Evolutionary conservation across 1,140 invertebrate species (phyloP), one percentile per base, ranked within the genome.

Genomic region (Neodiprion virginianus): DNA sequence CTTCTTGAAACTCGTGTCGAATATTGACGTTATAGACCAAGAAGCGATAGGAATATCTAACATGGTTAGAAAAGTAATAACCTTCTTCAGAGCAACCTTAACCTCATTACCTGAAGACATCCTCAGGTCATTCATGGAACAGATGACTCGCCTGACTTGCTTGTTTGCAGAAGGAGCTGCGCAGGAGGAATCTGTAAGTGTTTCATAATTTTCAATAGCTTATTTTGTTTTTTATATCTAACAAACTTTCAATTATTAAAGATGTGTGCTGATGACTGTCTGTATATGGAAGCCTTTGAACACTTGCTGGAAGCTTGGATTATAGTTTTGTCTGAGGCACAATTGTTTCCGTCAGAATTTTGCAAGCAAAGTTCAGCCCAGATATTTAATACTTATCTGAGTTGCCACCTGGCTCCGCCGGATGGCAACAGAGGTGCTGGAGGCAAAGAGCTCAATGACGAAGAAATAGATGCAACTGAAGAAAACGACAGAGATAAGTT

Each of bases 311-410:
- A 94, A 82, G 92, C 93, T 0, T 97, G 96, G 96, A 89, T 93
- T 67, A 89, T 90, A 48, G 87, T 95, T 75, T 84, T 94, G 9
- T 90, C 90, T 75, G 91, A 94, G 48, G 81, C 78, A 14, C 82
- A 89, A 2, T 82, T 88, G 80, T 91, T 93, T 50, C 91, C 91
- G 17, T 79, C 86, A 7, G 90, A 91, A 78, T 89, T 89, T 78
- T 91, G 82, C 70, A 86, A 90, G 72, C 88, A 89, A 76, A 90
- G 88, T 77, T 87, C 88, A 12, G 78, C 84, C 1, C 88, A 90
- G 77, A 90, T 97, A 76, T 96, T 97, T 84, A 94, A 95, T 82
- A 93, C 91, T 10, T 97, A 96, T 83, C 80, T 97, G n/a, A 92
- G 94, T 79, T 94, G 92, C 79, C 94, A 96, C 87, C 87, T 97